phyloP scores from a whole-genome alignment of 2,113 vertebrate species.

The Tupaia chinensis region DNA sequence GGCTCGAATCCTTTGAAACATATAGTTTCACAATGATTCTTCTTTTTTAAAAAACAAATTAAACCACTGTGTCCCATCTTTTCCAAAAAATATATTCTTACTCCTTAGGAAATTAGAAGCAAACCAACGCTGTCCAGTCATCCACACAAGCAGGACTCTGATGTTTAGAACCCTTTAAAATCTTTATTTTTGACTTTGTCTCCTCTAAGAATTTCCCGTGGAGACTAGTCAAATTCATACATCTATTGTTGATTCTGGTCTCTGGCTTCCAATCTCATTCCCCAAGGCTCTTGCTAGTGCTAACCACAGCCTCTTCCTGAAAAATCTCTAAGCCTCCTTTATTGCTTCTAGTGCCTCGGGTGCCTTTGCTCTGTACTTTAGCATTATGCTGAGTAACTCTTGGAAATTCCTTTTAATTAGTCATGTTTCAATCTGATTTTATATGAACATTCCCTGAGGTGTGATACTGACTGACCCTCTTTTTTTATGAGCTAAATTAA shows the following conservation, averaged over 20 bases:
- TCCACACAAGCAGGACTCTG: not conserved
- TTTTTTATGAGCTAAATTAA: conserved; percentile 71
- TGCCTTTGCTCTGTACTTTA: conserved; percentile 56
- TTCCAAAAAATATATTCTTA: not conserved
- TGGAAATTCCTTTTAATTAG: conserved; percentile 74
- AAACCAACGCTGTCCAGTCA: not conserved
- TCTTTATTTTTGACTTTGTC: not conserved
- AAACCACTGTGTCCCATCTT: too few relatives aligned
- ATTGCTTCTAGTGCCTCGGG: not conserved
- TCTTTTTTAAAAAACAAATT: too few relatives aligned
- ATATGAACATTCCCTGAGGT: conserved; percentile 50
- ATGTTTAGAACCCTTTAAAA: not conserved
- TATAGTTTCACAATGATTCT: too few relatives aligned
- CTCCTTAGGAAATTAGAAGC: not conserved
- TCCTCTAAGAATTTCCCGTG: not conserved
- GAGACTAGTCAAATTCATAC: not conserved
- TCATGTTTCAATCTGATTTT: conserved; percentile 64
- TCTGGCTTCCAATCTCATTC: not conserved
- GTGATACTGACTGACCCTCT: conserved; percentile 38
- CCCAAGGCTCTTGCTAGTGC: not conserved
- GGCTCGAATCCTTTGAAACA: too few relatives aligned
- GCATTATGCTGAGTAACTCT: conserved; percentile 23
- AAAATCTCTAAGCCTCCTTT: not conserved
- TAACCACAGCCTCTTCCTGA: not conserved
- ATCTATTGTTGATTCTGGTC: not conserved